A percentile compares a stretch with the other conserved stretches of the same genome.
phyloP scores from a whole-genome alignment of 2,797 vertebrate species.

The Crax fasciolata region DNA sequence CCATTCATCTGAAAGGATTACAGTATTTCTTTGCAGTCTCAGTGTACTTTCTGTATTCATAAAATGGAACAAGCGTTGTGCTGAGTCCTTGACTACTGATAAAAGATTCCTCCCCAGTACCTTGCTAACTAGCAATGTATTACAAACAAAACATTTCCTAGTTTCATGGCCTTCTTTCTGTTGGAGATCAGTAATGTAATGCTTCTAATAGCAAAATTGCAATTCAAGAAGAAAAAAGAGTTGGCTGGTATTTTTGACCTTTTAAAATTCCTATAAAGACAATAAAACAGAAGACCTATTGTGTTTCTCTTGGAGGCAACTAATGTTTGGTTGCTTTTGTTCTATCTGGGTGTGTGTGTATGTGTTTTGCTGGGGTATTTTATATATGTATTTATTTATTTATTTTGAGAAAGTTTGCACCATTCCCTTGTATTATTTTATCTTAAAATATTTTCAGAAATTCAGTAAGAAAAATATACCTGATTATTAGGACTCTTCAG shows the following conservation, averaged over 20 bases:
- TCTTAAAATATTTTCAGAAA: background rate
- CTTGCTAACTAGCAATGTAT: background rate
- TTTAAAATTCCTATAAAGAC: background rate
- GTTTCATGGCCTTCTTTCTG: background rate
- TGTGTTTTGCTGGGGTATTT: background rate
- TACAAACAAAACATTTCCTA: background rate
- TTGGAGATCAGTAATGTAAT: background rate
- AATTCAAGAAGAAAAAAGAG: slow-evolving; percentile 2
- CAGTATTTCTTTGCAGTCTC: background rate
- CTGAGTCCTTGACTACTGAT: background rate
- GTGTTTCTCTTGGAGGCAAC: background rate
- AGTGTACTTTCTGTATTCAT: background rate
- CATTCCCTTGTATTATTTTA: background rate
- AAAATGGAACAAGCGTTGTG: background rate
- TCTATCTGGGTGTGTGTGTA: fast-evolving
- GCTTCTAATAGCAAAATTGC: slow-evolving; percentile 3
- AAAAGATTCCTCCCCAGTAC: background rate
- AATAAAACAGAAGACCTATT: background rate
- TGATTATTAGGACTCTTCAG: background rate
- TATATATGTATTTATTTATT: background rate
- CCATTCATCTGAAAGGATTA: background rate
- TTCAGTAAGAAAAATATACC: background rate
- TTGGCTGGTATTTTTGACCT: background rate
- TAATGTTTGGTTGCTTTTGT: background rate
- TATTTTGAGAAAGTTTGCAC: background rate